Evolutionary conservation across 2,888 invertebrate genomes (phyloP).

Genomic region (Drosophila merina): DNA sequence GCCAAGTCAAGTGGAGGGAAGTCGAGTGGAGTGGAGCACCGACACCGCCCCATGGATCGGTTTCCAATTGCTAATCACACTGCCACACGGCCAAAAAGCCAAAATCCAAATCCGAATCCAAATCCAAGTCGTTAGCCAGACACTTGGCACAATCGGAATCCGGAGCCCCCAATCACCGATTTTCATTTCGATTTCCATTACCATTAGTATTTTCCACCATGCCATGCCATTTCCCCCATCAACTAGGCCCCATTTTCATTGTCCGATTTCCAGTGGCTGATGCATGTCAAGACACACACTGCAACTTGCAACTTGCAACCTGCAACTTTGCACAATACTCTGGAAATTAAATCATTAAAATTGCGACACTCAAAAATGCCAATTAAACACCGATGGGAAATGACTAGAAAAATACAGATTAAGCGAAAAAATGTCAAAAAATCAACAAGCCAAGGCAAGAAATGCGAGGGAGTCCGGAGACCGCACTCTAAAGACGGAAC

Average conservation of each 20-base stretch:
- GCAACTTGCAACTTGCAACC: conserved; percentile 20
- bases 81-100: conserved; percentile 11
- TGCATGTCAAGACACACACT: conserved; percentile 56
- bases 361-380: conserved; percentile 62
- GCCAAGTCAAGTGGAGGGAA: conserved; percentile 11
- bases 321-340: conserved; percentile 43
- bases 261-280: conserved; percentile 49
- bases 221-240: conserved; percentile 8
- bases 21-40: conserved; percentile 5
- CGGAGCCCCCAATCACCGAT: conserved; percentile 13
- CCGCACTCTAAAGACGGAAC: conserved; percentile 48
- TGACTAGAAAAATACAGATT: conserved; percentile 50
- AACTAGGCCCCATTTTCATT: conserved; percentile 21
- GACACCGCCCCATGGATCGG: neutral
- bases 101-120: conserved; percentile 30
- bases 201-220: conserved; percentile 32
- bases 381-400: conserved; percentile 66
- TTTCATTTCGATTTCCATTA: conserved; percentile 38
- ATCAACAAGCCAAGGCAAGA: conserved; percentile 27
- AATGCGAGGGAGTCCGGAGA: conserved; percentile 14
- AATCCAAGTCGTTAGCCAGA: conserved; percentile 48
- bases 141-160: conserved; percentile 32
- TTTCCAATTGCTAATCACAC: conserved; percentile 46
- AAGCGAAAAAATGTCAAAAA: conserved; percentile 46
- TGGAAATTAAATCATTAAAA: conserved; percentile 57